These are phyloP conservation scores for Lerema accius DNA, from an alignment of 1,140 invertebrate genomes.

Conservation along the genomic window DNA sequence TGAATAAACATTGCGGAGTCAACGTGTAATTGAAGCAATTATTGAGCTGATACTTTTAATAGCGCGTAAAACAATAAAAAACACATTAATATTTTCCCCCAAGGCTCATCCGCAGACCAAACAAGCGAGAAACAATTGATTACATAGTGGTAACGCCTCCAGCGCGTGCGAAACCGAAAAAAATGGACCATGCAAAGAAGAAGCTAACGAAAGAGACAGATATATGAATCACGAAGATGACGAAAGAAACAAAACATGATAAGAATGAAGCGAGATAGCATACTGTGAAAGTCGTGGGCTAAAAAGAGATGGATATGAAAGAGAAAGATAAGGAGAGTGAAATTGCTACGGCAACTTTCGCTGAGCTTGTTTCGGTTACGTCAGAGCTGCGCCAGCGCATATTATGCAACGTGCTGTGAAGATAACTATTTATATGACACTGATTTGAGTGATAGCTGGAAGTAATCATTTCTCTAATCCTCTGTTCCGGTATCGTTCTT, in stretches of 20 bases:
- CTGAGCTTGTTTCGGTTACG: slow-evolving; percentile 78
- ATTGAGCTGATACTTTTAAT: slow-evolving; percentile 40
- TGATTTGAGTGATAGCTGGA: slow-evolving; percentile 71
- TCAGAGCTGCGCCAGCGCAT: slow-evolving; percentile 55
- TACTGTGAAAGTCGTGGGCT: slow-evolving; percentile 31
- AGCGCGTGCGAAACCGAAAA: slow-evolving; percentile 64
- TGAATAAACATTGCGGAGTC: slow-evolving; percentile 31
- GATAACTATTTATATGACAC: slow-evolving; percentile 71
- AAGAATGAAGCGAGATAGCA: slow-evolving; percentile 45
- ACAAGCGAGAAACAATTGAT: slow-evolving; percentile 65
- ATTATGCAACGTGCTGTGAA: slow-evolving; percentile 59
- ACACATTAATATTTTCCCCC: too few species aligned
- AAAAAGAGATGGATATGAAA: slow-evolving; percentile 53
- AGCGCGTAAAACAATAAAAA: slow-evolving; percentile 29
- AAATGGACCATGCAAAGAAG: slow-evolving; percentile 65
- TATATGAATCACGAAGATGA: slow-evolving; percentile 41
- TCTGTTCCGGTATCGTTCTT: slow-evolving; percentile 54
- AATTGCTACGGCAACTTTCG: slow-evolving; percentile 76
- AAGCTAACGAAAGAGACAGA: slow-evolving; percentile 52
- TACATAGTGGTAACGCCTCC: slow-evolving; percentile 61
- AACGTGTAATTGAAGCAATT: slow-evolving; percentile 46
- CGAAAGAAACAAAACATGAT: slow-evolving; percentile 49
- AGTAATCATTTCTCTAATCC: slow-evolving; percentile 58
- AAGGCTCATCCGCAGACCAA: slow-evolving; percentile 42
- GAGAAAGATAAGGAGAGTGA: slow-evolving; percentile 75